A percentile compares a stretch with the other conserved stretches of the same genome.
These are phyloP conservation scores for Antechinus stuartii DNA, from an alignment of 2,113 vertebrate species.

Conservation along the genomic window DNA sequence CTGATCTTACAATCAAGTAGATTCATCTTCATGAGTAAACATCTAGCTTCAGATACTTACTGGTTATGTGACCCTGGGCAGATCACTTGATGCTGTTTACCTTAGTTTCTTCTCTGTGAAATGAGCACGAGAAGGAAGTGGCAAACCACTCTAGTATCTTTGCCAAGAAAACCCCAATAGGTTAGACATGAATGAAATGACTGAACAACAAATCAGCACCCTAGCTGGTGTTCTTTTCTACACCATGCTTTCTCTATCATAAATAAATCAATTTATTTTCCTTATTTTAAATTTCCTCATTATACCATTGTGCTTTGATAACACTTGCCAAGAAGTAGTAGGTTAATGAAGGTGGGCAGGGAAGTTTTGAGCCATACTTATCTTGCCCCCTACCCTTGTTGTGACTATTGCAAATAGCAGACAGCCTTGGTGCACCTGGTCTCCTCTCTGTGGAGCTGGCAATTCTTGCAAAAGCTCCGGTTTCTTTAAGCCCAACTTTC, in stretches of 20 bases:
- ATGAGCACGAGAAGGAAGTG: neutral
- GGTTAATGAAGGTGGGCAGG: conserved; percentile 19
- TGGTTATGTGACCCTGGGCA: neutral
- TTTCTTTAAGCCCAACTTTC: conserved; percentile 61
- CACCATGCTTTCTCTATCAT: neutral
- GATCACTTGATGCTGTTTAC: neutral
- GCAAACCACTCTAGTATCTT: neutral
- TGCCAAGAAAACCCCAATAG: neutral
- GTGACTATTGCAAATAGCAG: conserved; percentile 51
- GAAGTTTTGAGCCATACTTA: conserved; percentile 13
- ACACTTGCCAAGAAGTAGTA: conserved; percentile 26
- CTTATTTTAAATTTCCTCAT: conserved; percentile 22
- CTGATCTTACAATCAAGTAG: neutral
- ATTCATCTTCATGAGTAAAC: neutral
- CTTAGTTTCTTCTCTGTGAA: neutral
- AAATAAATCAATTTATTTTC: neutral
- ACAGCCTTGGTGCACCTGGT: conserved; percentile 16
- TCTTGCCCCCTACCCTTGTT: conserved; percentile 43
- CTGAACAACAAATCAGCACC: neutral
- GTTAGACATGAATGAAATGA: neutral
- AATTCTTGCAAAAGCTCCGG: conserved; percentile 52
- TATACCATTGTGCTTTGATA: conserved; percentile 41
- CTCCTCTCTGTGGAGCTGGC: conserved; percentile 48
- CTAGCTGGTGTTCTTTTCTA: neutral
- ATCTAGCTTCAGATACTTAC: neutral